phyloP scores from a whole-genome alignment of 2,113 vertebrate species.

The Hydropotes inermis region DNA sequence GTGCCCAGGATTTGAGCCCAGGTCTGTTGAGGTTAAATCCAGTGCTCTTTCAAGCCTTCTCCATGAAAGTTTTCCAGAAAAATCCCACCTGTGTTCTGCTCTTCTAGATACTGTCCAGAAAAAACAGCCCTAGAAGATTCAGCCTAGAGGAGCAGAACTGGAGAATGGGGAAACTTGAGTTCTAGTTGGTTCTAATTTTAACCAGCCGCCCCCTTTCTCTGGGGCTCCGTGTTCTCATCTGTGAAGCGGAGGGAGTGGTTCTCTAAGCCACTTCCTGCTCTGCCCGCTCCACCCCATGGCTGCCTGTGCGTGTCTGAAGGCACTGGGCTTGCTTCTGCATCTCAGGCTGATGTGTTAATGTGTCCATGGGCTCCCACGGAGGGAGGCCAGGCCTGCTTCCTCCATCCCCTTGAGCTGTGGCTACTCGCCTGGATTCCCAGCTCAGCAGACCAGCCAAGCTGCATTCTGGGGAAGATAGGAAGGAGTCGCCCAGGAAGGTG shows the following conservation, averaged over 20 bases:
- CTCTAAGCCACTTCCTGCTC: conserved; percentile 61
- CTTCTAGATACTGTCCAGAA: not conserved
- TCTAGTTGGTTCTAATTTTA: conserved; percentile 19
- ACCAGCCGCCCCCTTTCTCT: not conserved
- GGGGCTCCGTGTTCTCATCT: not conserved
- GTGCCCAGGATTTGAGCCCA: not conserved
- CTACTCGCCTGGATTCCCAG: not conserved
- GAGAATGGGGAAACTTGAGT: not conserved
- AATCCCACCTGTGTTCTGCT: not conserved
- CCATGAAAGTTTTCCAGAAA: not conserved
- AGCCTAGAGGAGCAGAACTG: too few relatives aligned
- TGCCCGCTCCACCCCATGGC: not conserved
- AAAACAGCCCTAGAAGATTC: not conserved
- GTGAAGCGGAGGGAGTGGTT: not conserved
- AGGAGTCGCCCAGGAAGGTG: not conserved
- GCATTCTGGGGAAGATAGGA: not conserved
- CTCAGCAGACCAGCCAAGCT: not conserved
- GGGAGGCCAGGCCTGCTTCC: not conserved
- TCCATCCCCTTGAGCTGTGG: not conserved
- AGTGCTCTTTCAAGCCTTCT: not conserved
- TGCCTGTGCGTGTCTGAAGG: not conserved
- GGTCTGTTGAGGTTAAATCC: not conserved
- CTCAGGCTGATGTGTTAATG: not conserved
- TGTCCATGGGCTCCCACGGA: not conserved
- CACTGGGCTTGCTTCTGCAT: not conserved